phyloP scores from a whole-genome alignment of 2,113 vertebrate species.

The Aphelocoma coerulescens region DNA sequence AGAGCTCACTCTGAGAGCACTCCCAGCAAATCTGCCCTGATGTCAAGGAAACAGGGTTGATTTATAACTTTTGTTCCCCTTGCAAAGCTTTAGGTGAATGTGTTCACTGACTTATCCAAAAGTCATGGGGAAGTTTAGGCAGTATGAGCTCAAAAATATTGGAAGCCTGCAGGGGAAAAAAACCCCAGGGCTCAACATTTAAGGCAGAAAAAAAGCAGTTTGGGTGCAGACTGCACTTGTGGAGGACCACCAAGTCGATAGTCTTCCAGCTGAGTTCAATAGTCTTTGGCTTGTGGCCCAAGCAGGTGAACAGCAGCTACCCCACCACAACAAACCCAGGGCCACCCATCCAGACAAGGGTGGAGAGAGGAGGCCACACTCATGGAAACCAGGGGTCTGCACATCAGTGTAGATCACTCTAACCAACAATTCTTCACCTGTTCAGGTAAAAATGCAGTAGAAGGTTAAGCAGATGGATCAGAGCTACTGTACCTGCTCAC shows the following conservation, averaged over 20 bases:
- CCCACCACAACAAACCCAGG: neutral
- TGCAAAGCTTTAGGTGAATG: neutral
- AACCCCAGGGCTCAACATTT: neutral
- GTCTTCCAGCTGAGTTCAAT: neutral
- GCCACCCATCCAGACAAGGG: neutral
- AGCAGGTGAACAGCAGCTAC: neutral
- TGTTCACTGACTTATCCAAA: neutral
- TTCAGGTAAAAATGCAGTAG: neutral
- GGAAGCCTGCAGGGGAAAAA: neutral
- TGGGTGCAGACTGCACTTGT: neutral
- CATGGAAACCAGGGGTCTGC: neutral
- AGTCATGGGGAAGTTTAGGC: neutral
- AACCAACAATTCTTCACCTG: neutral
- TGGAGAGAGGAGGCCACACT: neutral
- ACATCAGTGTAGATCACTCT: neutral
- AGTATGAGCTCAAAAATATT: neutral
- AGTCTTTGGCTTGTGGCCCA: neutral
- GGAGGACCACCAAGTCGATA: neutral
- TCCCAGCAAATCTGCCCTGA: neutral
- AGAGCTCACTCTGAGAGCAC: neutral
- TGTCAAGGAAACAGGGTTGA: neutral
- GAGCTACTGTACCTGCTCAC: neutral
- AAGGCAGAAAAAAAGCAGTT: neutral
- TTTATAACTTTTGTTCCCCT: neutral
- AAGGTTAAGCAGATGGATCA: fast-evolving